phyloP scores from a whole-genome alignment of 2,113 vertebrate genomes.

The Oncorhynchus nerka region DNA sequence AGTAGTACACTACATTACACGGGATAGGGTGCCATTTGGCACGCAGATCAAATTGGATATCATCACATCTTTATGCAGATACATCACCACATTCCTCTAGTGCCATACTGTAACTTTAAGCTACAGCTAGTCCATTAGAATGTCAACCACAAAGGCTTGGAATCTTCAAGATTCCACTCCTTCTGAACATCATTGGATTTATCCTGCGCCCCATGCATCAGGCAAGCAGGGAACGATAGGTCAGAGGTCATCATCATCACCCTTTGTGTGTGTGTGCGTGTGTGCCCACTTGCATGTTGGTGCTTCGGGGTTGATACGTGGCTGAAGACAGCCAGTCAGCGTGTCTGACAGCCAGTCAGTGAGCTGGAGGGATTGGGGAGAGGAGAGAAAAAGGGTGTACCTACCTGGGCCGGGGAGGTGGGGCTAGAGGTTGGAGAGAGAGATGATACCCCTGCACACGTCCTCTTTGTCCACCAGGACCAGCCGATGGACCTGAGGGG shows the following conservation, averaged over 20 bases:
- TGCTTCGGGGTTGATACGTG: not conserved
- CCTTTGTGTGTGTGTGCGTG: no score
- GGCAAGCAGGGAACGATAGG: not conserved
- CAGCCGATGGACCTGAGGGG: constrained; percentile 89
- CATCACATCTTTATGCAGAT: no score
- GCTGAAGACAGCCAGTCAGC: no score
- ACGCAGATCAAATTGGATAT: no score
- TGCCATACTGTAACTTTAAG: no score
- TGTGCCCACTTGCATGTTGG: no score
- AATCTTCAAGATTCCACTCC: not conserved
- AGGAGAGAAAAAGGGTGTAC: constrained; percentile 7
- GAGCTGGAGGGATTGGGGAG: not conserved
- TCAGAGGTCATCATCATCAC: no score
- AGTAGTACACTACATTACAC: no score
- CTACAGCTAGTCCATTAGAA: not conserved
- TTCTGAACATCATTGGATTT: not conserved
- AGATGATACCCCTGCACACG: constrained; percentile 85
- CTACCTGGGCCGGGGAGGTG: constrained; percentile 33
- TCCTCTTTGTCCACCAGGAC: constrained; percentile 87
- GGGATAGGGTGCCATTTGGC: no score
- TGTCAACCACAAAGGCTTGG: not conserved
- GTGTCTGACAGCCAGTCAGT: not conserved
- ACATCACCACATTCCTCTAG: no score
- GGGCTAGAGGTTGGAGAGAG: constrained; percentile 81
- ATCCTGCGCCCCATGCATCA: not conserved